These are phyloP conservation scores for Lampropteryx suffumata DNA, from an alignment of 2,888 invertebrate genomes.

Conservation along the genomic window DNA sequence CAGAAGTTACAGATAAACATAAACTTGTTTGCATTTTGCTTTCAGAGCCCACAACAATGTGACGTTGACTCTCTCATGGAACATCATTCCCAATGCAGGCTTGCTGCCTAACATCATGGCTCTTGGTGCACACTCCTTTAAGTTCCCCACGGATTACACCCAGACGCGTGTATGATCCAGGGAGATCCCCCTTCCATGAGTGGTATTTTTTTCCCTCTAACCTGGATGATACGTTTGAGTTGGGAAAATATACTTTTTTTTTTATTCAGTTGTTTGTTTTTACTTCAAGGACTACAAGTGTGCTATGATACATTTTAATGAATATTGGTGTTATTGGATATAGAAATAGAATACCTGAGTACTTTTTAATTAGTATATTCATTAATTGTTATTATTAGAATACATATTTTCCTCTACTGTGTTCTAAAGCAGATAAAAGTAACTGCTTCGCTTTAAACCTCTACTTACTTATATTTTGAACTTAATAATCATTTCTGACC, in stretches of 20 bases:
- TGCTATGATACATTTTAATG: background rate
- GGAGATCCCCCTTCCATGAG: slow-evolving; percentile 38
- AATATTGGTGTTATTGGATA: slow-evolving; percentile 20
- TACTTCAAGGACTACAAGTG: slow-evolving; percentile 13
- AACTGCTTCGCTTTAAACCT: slow-evolving; percentile 48
- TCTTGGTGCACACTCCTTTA: slow-evolving; percentile 92
- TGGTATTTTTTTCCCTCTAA: slow-evolving; percentile 32
- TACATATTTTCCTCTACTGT: slow-evolving; percentile 71
- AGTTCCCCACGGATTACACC: slow-evolving; percentile 95
- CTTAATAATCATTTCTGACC: slow-evolving; percentile 33
- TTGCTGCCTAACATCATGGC: slow-evolving; percentile 94
- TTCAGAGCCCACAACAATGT: slow-evolving; percentile 96
- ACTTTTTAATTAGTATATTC: slow-evolving; percentile 57
- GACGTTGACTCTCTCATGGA: slow-evolving; percentile 97
- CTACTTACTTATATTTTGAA: slow-evolving; percentile 17
- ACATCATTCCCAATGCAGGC: slow-evolving; percentile 99
- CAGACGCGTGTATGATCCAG: slow-evolving; percentile 76
- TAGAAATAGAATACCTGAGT: slow-evolving; percentile 19
- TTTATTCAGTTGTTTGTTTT: slow-evolving; percentile 39
- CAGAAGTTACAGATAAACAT: background rate
- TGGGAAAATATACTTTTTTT: slow-evolving; percentile 43
- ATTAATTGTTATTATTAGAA: slow-evolving; percentile 53
- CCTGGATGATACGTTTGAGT: slow-evolving; percentile 34
- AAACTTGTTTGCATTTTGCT: slow-evolving; percentile 41
- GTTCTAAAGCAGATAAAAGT: slow-evolving; percentile 65